phyloP scores from a whole-genome alignment of 2,888 invertebrate species.

The Drosophila lutescens region DNA sequence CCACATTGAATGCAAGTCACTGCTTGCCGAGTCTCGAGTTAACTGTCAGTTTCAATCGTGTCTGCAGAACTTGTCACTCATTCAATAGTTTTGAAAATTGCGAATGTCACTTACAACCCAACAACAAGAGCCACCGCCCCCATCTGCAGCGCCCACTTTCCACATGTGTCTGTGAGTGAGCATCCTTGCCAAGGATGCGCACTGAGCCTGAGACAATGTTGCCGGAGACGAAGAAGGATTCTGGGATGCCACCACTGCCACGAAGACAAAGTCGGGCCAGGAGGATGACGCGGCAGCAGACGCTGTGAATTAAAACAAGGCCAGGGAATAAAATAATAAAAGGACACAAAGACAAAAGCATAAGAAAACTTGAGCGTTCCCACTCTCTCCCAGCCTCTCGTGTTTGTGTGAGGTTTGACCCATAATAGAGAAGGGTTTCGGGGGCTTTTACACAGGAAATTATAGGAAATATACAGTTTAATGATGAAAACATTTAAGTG shows the following conservation, averaged over 20 bases:
- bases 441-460: slow-evolving; percentile 13
- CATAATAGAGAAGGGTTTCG: slow-evolving; percentile 47
- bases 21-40: slow-evolving; percentile 42
- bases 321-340: slow-evolving; percentile 81
- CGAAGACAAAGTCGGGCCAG: slow-evolving; percentile 66
- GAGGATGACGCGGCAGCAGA: slow-evolving; percentile 76
- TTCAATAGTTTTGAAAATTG: slow-evolving; percentile 83
- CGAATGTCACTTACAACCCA: slow-evolving; percentile 82
- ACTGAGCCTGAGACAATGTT: slow-evolving; percentile 67
- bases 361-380: slow-evolving; percentile 70
- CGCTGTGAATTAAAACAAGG: slow-evolving; percentile 80
- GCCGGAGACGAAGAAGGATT: slow-evolving; percentile 57
- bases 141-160: slow-evolving; percentile 15
- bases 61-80: slow-evolving; percentile 83
- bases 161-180: slow-evolving; percentile 49
- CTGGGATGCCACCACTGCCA: background rate
- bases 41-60: slow-evolving; percentile 82
- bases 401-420: slow-evolving; percentile 59
- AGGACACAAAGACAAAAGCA: slow-evolving; percentile 80
- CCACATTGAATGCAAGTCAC: slow-evolving; percentile 26
- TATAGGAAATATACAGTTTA: background rate
- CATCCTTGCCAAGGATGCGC: slow-evolving; percentile 65
- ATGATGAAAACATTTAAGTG: too few relatives aligned
- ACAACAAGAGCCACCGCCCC: slow-evolving; percentile 51
- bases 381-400: slow-evolving; percentile 13